Percentiles rank a stretch among this genome's conserved stretches.
Evolutionary conservation across 2,113 vertebrate species (phyloP).

Genomic region (Lamprotornis superbus): DNA sequence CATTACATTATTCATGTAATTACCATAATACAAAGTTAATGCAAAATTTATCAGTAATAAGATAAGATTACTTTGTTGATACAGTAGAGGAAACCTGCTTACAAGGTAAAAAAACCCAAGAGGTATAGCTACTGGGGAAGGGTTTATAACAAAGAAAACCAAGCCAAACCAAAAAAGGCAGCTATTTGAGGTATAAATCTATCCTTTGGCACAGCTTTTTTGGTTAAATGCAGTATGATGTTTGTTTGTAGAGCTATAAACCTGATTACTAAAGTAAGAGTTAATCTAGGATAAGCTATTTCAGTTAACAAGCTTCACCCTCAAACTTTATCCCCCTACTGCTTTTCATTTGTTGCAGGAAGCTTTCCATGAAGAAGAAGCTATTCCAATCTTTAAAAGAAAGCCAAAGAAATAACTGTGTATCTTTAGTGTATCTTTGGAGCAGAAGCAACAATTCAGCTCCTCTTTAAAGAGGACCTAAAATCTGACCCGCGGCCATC

Average conservation of each 20-base stretch:
- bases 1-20: neutral
- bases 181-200: neutral
- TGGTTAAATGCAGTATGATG: neutral
- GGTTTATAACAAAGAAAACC: neutral
- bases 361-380: neutral
- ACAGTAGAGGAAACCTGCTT: neutral
- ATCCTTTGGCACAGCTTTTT: neutral
- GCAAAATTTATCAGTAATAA: neutral
- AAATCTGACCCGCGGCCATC: neutral
- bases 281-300: conserved; percentile 36
- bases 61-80: neutral
- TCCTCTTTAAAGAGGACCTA: neutral
- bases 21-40: neutral
- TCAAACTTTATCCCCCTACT: neutral
- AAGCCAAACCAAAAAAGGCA: neutral
- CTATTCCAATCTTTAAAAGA: neutral
- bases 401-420: neutral
- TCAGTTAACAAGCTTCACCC: neutral
- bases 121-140: neutral
- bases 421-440: neutral
- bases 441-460: neutral
- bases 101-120: neutral
- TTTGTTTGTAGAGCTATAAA: conserved; percentile 14
- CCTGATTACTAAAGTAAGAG: conserved; percentile 11
- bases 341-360: neutral